Conservation (phyloP, 2,113 vertebrate species). For the Chascanopsetta lugubris region DNA sequence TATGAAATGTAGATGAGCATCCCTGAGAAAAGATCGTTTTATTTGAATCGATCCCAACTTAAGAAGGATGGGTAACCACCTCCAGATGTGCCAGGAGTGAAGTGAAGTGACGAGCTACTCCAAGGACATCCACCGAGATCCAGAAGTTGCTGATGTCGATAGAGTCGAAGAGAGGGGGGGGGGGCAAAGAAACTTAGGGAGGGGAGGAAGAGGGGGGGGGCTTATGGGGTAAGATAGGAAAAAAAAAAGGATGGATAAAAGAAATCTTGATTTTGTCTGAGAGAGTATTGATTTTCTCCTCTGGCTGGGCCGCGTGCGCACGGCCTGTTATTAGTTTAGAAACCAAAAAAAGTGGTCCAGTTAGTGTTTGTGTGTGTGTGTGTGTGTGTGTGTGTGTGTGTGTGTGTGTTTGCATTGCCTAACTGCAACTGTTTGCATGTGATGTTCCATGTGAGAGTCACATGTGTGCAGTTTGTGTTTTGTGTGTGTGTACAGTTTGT, state of each 20-base stretch:
- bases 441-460: slow-evolving; percentile 30
- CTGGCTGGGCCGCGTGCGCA: slow-evolving; percentile 76
- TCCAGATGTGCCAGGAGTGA: slow-evolving; percentile 47
- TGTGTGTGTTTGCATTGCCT: slow-evolving; percentile 18
- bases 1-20: slow-evolving; percentile 40
- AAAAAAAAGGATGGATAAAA: slow-evolving; percentile 77
- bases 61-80: slow-evolving; percentile 41
- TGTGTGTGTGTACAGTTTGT: slow-evolving; percentile 38
- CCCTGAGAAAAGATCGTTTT: slow-evolving; percentile 72
- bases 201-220: slow-evolving; percentile 28
- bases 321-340: slow-evolving; percentile 83
- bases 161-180: slow-evolving; percentile 39
- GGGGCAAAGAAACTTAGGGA: slow-evolving; percentile 38
- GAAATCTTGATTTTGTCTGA: slow-evolving; percentile 85
- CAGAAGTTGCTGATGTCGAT: slow-evolving; percentile 59
- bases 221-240: slow-evolving; percentile 45
- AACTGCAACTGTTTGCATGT: slow-evolving; percentile 45
- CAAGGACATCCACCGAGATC: slow-evolving; percentile 68
- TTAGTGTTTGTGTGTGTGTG: slow-evolving; percentile 32
- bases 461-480: slow-evolving; percentile 22
- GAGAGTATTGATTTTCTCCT: slow-evolving; percentile 84
- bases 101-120: slow-evolving; percentile 54
- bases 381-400: slow-evolving; percentile 18
- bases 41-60: slow-evolving; percentile 70
- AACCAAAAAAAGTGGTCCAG: slow-evolving; percentile 67